Evolutionary conservation across 1,140 invertebrate species (phyloP).

Genomic region (Arion vulgaris): DNA sequence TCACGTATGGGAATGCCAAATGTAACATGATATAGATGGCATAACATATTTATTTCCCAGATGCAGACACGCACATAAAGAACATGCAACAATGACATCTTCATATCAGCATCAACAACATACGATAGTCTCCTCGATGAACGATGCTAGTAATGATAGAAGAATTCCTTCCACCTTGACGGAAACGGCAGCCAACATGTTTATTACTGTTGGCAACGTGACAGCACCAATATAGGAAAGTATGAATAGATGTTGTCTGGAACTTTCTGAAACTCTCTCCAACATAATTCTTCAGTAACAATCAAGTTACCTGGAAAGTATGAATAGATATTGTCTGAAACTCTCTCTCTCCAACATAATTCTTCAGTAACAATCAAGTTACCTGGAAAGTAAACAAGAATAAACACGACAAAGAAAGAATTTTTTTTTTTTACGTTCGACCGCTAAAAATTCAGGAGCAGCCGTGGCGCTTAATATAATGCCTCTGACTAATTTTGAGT

Average conservation of each 20-base stretch:
- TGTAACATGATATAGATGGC: too few relatives aligned
- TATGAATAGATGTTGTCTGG: neutral
- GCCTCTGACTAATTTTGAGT: too few relatives aligned
- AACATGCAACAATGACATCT: neutral
- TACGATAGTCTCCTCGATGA: neutral
- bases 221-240: neutral
- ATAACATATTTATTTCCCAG: too few relatives aligned
- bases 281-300: neutral
- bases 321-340: neutral
- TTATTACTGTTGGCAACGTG: neutral
- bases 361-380: neutral
- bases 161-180: neutral
- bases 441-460: too few relatives aligned
- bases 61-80: too few relatives aligned
- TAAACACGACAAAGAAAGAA: too few relatives aligned
- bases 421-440: too few relatives aligned
- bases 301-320: neutral
- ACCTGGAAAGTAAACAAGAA: neutral
- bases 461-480: too few relatives aligned
- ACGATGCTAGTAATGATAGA: neutral
- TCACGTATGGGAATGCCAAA: too few relatives aligned
- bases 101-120: neutral
- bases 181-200: neutral
- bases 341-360: neutral
- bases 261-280: neutral